Evolutionary conservation across 2,888 invertebrate genomes (phyloP), one percentile per base, ranked within the genome.

Genomic region (Eupithecia subfuscata): DNA sequence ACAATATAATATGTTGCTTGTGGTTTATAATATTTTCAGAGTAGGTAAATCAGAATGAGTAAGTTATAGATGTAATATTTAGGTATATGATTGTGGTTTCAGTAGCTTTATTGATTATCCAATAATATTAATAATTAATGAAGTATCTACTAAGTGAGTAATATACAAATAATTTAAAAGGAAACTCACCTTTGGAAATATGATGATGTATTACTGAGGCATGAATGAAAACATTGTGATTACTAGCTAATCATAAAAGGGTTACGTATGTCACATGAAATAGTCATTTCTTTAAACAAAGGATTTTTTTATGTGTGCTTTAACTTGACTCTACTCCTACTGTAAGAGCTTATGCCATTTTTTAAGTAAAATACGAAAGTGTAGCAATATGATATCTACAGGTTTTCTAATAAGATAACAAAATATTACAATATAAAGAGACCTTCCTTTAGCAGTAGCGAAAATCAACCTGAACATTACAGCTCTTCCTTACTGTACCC

Each of bases 141-240:
- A 16, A 18, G 45, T 48, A 48, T 48, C 45, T 48, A 18, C 45
- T 48, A n/a, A n/a, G n/a, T 52, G n/a, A n/a, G 9, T 52, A n/a
- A 52, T n/a, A 52, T 1, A 48, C n/a, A 8, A n/a, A 8, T n/a
- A 52, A 52, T 18, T 52, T 9, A 8, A n/a, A 9, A 52, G n/a
- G 52, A 52, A n/a, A 79, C 81, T 82, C 75, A 80, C 81, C 79
- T 64, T 60, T 77, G 77, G 74, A 71, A 76, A 71, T 71, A 74
- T 78, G 80, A 76, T 75, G 80, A 74, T 56, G 73, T 74, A 72
- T 75, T 76, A 80, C 79, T 81, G 80, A 75, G 72, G 82, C 80
- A 80, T 80, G 78, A 74, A 79, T 78, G 68, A 76, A 80, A 82
- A 80, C 78, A 79, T 76, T 75, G 71, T 69, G 56, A 73, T 76